phyloP scores from a whole-genome alignment of 2,113 vertebrate species.

The Ariopsis seemanni region DNA sequence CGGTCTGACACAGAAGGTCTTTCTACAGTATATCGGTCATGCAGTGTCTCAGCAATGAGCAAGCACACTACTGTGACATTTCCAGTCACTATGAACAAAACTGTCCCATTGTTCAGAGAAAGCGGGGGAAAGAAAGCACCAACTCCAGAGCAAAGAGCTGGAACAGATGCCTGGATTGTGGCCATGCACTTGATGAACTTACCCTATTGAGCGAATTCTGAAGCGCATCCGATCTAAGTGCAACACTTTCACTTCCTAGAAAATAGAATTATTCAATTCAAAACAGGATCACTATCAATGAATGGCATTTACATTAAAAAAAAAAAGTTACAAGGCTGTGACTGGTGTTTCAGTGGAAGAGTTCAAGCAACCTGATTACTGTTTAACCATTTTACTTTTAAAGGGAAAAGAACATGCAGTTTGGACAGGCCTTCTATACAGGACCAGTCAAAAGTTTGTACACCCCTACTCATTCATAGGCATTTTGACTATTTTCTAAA shows the following conservation, averaged over 20 bases:
- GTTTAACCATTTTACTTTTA: neutral
- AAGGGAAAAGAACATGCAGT: neutral
- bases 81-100: too few relatives aligned
- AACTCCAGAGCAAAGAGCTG: neutral
- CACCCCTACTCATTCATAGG: too few relatives aligned
- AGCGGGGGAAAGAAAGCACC: neutral
- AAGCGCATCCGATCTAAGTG: slow-evolving; percentile 82
- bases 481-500: too few relatives aligned
- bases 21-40: too few relatives aligned
- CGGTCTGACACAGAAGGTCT: too few relatives aligned
- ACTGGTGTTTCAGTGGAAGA: neutral
- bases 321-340: neutral
- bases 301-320: neutral
- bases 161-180: neutral
- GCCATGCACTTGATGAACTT: slow-evolving; percentile 42
- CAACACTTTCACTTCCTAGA: slow-evolving; percentile 93
- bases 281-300: neutral
- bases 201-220: slow-evolving; percentile 93
- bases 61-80: neutral
- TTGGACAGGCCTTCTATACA: neutral
- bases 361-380: neutral
- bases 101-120: neutral
- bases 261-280: neutral
- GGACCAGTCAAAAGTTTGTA: too few relatives aligned
- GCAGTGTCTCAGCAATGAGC: neutral